Conservation (phyloP, 1,140 invertebrate species). For the Cheumatopsyche charites region DNA sequence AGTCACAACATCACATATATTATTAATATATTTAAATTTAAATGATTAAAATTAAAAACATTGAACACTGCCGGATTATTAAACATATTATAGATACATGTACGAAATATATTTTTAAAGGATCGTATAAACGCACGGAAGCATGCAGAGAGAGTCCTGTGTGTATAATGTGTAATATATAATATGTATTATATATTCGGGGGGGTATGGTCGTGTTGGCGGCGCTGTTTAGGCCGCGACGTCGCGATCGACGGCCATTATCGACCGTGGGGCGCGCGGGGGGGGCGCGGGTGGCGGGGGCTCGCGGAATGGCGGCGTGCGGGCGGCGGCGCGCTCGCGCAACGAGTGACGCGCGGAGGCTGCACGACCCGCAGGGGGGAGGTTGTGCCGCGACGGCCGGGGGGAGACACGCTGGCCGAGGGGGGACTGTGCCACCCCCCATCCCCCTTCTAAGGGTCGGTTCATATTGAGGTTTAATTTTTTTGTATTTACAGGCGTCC, state of each 20-base stretch:
- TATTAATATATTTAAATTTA: conserved; percentile 27
- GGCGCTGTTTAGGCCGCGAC: neutral
- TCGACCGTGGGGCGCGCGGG: neutral
- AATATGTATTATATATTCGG: no score
- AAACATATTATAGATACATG: conserved; percentile 1
- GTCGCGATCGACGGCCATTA: conserved; percentile 19
- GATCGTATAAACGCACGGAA: no score
- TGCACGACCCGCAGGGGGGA: conserved; percentile 26
- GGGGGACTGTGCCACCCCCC: conserved; percentile 21
- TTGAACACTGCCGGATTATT: conserved; percentile 45
- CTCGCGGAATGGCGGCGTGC: conserved; percentile 7
- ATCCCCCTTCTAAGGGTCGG: no score
- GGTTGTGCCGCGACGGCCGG: no score
- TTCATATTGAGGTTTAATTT: no score
- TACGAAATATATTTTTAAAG: neutral
- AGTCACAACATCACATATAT: conserved; percentile 42
- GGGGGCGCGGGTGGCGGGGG: conserved; percentile 17
- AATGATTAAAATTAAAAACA: conserved; percentile 40
- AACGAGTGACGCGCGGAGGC: conserved; percentile 44
- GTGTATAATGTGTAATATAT: no score
- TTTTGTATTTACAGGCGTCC: no score
- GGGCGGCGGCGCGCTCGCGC: conserved; percentile 37
- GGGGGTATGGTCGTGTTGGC: neutral
- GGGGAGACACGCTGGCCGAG: no score
- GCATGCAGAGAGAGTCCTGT: no score